Base-by-base conservation (phyloP, 1,140 invertebrate genomes). In the Chymomyza costata region DNA sequence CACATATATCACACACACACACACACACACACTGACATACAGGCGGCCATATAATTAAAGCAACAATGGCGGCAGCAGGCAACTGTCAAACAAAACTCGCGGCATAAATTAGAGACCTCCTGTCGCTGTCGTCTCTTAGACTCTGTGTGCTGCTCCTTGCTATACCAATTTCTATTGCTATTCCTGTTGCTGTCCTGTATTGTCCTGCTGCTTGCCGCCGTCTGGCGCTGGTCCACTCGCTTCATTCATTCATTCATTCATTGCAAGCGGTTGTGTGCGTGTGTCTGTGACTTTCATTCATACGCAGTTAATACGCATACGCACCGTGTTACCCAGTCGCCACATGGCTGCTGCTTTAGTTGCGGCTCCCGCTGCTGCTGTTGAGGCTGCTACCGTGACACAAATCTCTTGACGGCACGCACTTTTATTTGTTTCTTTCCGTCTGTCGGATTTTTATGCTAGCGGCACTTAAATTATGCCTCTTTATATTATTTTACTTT, bases 21-120 rank as follows among this genome's bases (percentile, higher is more conserved):
- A 45, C 11, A 56, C 28, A 50, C 31, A 48, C 17, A 46, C 16
- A 54, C 19, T 43, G 28, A 47, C 31, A 56, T 28, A 49, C 44
- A 49, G 34, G 55, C 40, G 45, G 58, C 48, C 41, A 65, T 59
- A 69, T 70, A 76, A 76, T 76, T 70, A 78, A 70, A 66, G 71
- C 61, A 62, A 57, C 61, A 71, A 65, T 53, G 21, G 8, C 21
- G 21, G 21, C 21, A 25, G 21, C 3, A 25, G 3, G 8, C 21
- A 25, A 3, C 3, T 8, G 45, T 34, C 53, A 55, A 45, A 63
- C 45, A 47, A 55, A 63, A 65, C 62, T 63, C 71, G 70, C 70
- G 70, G 66, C 71, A 71, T 76, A 76, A 76, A 76, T 76, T 73
- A 80, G 62, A 51, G 49, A 43, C 62, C 44, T 39, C 41, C n/a